Evolutionary conservation across 1,140 invertebrate species (phyloP).

Genomic region (Cydia splendana): DNA sequence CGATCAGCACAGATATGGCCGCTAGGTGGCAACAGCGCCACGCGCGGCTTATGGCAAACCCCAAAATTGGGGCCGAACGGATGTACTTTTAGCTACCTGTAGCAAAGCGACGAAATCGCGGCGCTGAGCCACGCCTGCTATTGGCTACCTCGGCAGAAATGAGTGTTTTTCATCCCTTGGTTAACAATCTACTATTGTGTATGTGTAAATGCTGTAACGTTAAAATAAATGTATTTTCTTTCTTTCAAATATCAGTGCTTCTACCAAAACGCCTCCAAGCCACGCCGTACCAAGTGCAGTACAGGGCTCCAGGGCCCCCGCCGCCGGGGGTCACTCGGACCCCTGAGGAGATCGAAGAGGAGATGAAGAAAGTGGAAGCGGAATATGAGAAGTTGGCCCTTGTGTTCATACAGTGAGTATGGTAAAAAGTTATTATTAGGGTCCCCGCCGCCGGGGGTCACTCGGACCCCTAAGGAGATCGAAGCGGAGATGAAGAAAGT

Average conservation of each 20-base stretch:
- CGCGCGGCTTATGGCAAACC: too few relatives aligned
- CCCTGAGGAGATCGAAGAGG: slow-evolving; percentile 90
- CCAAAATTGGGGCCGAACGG: too few relatives aligned
- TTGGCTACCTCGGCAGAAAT: too few relatives aligned
- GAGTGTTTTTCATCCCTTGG: too few relatives aligned
- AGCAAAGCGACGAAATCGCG: too few relatives aligned
- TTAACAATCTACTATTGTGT: too few relatives aligned
- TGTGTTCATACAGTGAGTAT: slow-evolving; percentile 85
- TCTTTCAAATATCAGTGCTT: slow-evolving; percentile 78
- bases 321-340: slow-evolving; percentile 84
- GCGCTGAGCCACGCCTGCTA: too few relatives aligned
- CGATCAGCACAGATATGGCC: too few relatives aligned
- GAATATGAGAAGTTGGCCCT: slow-evolving; percentile 87
- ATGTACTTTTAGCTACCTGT: too few relatives aligned
- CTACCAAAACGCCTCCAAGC: slow-evolving; percentile 83
- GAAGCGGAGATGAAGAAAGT: slow-evolving; percentile 88
- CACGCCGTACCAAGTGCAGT: slow-evolving; percentile 85
- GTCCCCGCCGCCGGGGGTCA: slow-evolving; percentile 64
- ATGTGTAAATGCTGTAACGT: too few relatives aligned
- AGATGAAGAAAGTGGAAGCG: slow-evolving; percentile 86
- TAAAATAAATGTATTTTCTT: too few relatives aligned
- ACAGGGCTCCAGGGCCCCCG: slow-evolving; percentile 84
- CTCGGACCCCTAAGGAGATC: slow-evolving; percentile 88
- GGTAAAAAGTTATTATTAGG: background rate
- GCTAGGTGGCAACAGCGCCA: too few relatives aligned